phyloP scores from a whole-genome alignment of 2,888 invertebrate genomes.

The Matsumyia berberina region DNA sequence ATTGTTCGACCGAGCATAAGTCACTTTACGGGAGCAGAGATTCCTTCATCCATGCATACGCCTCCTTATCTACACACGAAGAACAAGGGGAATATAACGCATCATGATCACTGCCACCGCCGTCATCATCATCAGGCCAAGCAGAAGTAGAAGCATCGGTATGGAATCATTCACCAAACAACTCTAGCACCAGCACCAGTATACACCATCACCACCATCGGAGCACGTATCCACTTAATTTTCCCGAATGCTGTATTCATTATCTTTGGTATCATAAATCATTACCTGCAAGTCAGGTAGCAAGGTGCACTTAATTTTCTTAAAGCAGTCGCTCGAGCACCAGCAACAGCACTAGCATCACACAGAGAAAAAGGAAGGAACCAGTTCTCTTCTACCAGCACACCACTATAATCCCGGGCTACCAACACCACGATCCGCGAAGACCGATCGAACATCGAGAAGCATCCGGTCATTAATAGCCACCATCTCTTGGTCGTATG shows the following conservation, averaged over 20 bases:
- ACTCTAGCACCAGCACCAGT: constrained; percentile 49
- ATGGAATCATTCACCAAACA: constrained; percentile 67
- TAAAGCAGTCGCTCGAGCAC: constrained; percentile 70
- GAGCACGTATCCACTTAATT: constrained; percentile 77
- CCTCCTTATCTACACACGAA: constrained; percentile 66
- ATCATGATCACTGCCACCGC: constrained; percentile 26
- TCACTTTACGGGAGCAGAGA: constrained; percentile 72
- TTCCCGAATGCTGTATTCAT: constrained; percentile 78
- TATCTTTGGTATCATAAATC: constrained; percentile 79
- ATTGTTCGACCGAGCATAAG: constrained; percentile 71
- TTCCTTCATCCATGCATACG: constrained; percentile 69
- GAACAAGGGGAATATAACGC: constrained; percentile 56
- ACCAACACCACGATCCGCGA: constrained; percentile 35
- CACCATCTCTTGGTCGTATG: constrained; percentile 32
- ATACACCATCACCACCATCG: constrained; percentile 63
- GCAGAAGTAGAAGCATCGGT: constrained; percentile 31
- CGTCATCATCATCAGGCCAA: constrained; percentile 56
- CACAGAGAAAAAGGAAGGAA: constrained; percentile 50
- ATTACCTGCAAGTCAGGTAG: constrained; percentile 79
- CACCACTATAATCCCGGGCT: constrained; percentile 41
- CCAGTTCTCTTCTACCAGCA: constrained; percentile 56
- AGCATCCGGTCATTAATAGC: constrained; percentile 77
- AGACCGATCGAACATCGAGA: constrained; percentile 69
- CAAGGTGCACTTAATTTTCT: constrained; percentile 79
- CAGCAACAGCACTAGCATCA: constrained; percentile 47